Conservation (phyloP, 2,888 invertebrate species). For the Amblyteles armatorius region DNA sequence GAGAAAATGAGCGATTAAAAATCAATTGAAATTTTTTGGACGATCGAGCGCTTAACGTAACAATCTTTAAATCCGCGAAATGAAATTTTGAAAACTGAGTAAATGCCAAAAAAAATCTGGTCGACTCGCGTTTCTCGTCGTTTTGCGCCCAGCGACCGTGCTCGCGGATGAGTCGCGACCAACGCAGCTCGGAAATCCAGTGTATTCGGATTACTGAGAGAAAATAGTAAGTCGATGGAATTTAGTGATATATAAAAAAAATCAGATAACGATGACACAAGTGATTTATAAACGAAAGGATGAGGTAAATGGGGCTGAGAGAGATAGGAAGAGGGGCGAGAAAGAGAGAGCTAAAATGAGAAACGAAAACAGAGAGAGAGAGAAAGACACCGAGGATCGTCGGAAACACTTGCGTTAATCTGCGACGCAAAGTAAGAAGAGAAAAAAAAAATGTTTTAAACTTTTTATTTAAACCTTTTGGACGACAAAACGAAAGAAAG, state of each 20-base stretch:
- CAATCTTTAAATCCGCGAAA: not conserved
- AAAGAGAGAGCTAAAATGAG: conserved; percentile 46
- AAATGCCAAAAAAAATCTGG: not conserved
- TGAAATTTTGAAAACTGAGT: not conserved
- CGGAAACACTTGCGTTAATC: conserved; percentile 13
- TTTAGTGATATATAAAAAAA: conserved; percentile 35
- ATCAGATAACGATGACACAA: conserved; percentile 49
- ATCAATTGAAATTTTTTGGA: conserved; percentile 8
- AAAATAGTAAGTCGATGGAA: conserved; percentile 43
- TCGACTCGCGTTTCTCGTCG: not conserved
- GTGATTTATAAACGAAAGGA: conserved; percentile 49
- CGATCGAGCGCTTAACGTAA: not conserved
- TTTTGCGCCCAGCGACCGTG: not conserved
- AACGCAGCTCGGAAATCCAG: conserved; percentile 25
- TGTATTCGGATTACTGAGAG: conserved; percentile 32
- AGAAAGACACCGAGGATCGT: conserved; percentile 32
- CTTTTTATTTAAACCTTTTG: conserved; percentile 56
- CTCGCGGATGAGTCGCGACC: not conserved
- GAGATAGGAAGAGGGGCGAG: conserved; percentile 7
- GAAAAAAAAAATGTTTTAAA: not conserved
- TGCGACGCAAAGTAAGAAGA: conserved; percentile 38
- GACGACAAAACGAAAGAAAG: conserved; percentile 46
- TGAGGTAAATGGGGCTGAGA: conserved; percentile 39
- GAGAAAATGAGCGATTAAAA: conserved; percentile 9
- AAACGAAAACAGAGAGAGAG: conserved; percentile 30